Conservation (phyloP, 2,888 invertebrate species). For the Bombylius major region DNA sequence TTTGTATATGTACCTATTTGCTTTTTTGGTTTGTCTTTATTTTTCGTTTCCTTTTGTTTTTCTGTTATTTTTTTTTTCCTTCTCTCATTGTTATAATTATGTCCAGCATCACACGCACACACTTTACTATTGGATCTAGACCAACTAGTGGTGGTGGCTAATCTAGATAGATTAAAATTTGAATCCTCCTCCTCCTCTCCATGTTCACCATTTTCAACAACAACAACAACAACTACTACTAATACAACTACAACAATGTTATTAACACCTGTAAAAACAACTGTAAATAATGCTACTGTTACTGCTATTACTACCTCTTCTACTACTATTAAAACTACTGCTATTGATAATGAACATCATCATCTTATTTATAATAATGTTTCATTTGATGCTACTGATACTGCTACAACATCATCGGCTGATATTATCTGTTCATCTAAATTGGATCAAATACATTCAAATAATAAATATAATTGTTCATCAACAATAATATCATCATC, state of each 20-base stretch:
- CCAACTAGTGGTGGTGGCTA: constrained; percentile 40
- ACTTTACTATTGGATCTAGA: constrained; percentile 44
- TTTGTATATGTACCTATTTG: constrained; percentile 2
- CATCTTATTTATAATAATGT: constrained; percentile 11
- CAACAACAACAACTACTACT: constrained; percentile 13
- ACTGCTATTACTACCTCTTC: constrained; percentile 12
- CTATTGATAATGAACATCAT: constrained; percentile 7
- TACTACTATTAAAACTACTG: constrained; percentile 17
- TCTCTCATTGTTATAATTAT: constrained; percentile 30
- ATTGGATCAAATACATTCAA: neutral
- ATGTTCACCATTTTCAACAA: constrained; percentile 19
- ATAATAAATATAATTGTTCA: neutral
- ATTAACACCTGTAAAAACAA: neutral
- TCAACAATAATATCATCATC: too few species aligned
- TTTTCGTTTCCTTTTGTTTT: neutral
- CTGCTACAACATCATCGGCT: neutral
- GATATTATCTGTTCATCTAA: neutral
- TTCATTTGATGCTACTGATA: constrained; percentile 2
- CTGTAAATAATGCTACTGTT: neutral
- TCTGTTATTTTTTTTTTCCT: constrained; percentile 15
- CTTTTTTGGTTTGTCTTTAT: neutral
- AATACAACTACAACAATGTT: neutral
- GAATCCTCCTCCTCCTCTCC: constrained; percentile 35
- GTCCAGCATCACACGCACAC: constrained; percentile 38
- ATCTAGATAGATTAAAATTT: constrained; percentile 38